A percentile compares a stretch with the other conserved stretches of the same genome.
phyloP scores from a whole-genome alignment of 2,888 invertebrate species.

The Abrostola tripartita region DNA sequence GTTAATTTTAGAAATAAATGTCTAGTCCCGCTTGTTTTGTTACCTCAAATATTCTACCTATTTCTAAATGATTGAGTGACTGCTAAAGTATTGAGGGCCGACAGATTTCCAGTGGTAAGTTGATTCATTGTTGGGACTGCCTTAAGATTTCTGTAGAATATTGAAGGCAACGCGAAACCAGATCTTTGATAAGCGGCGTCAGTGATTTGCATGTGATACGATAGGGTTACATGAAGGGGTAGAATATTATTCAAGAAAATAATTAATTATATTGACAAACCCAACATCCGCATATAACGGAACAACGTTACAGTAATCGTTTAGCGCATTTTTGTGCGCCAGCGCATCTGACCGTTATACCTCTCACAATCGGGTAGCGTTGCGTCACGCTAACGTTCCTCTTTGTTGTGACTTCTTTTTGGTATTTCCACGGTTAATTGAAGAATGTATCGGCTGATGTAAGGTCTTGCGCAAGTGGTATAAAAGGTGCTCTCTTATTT shows the following conservation, averaged over 20 bases:
- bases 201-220: background rate
- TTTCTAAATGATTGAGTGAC: too few relatives aligned
- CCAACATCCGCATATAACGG: slow-evolving; percentile 37
- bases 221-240: background rate
- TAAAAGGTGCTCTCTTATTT: background rate
- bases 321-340: slow-evolving; percentile 50
- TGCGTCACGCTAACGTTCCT: slow-evolving; percentile 54
- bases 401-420: slow-evolving; percentile 33
- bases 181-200: too few relatives aligned
- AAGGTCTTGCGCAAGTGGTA: slow-evolving; percentile 17
- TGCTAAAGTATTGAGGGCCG: too few relatives aligned
- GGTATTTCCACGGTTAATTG: slow-evolving; percentile 23
- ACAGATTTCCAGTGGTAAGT: too few relatives aligned
- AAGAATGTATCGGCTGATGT: slow-evolving; percentile 13
- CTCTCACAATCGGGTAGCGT: slow-evolving; percentile 38
- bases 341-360: slow-evolving; percentile 48
- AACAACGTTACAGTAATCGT: slow-evolving; percentile 50
- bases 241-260: background rate
- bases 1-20: too few relatives aligned
- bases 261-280: slow-evolving; percentile 15
- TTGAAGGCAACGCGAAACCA: too few relatives aligned
- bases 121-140: too few relatives aligned
- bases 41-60: too few relatives aligned
- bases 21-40: too few relatives aligned
- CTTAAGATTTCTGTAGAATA: too few relatives aligned